Conservation (phyloP, 2,888 invertebrate genomes). For the Phasia obesa region DNA sequence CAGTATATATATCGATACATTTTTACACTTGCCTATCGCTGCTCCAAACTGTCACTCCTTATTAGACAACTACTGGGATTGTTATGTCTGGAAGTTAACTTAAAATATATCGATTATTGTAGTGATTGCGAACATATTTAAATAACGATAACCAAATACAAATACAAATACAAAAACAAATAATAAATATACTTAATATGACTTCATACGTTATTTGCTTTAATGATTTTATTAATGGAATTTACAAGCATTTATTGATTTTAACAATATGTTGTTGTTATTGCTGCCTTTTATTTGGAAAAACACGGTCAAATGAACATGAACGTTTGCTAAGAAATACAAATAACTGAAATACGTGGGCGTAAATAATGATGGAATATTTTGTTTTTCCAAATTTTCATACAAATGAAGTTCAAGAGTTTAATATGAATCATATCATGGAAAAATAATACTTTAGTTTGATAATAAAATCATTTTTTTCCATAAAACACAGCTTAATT, state of each 20-base stretch:
- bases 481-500: no score
- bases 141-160: not conserved
- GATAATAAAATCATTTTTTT: no score
- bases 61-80: no score
- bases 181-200: conserved; percentile 8
- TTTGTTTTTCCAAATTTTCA: not conserved
- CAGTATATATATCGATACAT: no score
- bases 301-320: conserved; percentile 43
- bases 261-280: not conserved
- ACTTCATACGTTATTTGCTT: conserved; percentile 46
- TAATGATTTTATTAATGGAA: conserved; percentile 43
- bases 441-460: no score
- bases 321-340: not conserved
- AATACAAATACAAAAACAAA: not conserved
- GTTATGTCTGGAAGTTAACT: no score
- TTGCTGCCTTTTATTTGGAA: not conserved
- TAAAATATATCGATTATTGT: no score
- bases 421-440: no score
- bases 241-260: conserved; percentile 17
- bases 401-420: no score
- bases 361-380: not conserved
- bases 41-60: no score
- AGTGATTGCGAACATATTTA: not conserved
- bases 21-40: no score
- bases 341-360: conserved; percentile 28